Base-by-base conservation (phyloP, 2,797 vertebrate genomes). In the Rhinophrynus dorsalis region DNA sequence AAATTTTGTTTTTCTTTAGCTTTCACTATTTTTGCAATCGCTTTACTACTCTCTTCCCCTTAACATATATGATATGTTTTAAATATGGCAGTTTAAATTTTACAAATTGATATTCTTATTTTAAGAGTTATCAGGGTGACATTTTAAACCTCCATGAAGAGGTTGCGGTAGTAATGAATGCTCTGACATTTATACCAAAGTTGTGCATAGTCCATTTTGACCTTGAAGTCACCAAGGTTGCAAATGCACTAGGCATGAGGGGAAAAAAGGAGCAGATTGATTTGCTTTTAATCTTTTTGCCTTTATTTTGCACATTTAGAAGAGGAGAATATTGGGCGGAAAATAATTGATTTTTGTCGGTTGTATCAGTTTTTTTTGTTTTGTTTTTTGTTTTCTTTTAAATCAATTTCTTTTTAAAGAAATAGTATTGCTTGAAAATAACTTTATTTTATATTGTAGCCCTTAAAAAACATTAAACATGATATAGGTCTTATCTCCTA, bases 281-380 rank as follows among this genome's bases (percentile, higher is more conserved):
- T 87, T 91, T 88, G 80, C 80, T 89, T 91, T 90, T 85, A 84
- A 84, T 89, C 82, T 85, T 87, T 91, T 88, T 88, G 81, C 85
- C 87, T 87, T 87, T 91, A 92, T 96, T 96, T 98, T 99, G 95
- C 95, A 98, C 94, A 94, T 92, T 83, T 76, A 78, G 79, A 89
- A 88, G 87, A 85, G 82, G 86, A 82, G 81, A 90, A 78, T 77
- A 81, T 79, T 80, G 81, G 74, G 67, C 79, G 75, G 81, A 84
- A 80, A 5, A 35, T 37, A 5, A 30, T 44, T 65, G 27, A 20
- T 59, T 47, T 17, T 15, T n/a, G 33, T 60, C 20, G 24, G 23
- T 50, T 58, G 10, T 45, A 29, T 32, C n/a, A 21, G 26, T 40
- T 44, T 42, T 29, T 60, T 42, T 27, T n/a, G 2, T 38, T 40